A percentile compares a stretch with the other conserved stretches of the same genome.
Evolutionary conservation across 1,140 invertebrate species (phyloP).

Genomic region (Zaprionus ornatus): DNA sequence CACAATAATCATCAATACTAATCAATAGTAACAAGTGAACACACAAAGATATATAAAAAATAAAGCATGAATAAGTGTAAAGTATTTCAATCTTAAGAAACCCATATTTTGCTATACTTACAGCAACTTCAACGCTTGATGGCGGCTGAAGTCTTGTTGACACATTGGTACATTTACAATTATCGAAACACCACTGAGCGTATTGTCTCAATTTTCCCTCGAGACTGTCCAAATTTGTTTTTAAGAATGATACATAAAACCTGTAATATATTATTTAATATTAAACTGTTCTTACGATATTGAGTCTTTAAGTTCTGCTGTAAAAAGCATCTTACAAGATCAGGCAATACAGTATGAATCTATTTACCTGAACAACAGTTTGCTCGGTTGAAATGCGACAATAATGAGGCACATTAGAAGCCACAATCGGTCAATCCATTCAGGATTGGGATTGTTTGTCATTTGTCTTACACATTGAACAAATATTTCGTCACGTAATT

Average conservation of each 20-base stretch:
- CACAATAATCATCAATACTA: neutral
- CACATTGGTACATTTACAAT: slow-evolving; percentile 94
- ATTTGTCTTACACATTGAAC: slow-evolving; percentile 94
- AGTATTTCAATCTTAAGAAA: neutral
- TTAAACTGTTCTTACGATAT: neutral
- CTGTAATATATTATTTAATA: slow-evolving; percentile 29
- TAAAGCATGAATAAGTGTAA: neutral
- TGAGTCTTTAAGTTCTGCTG: no score
- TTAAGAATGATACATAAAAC: slow-evolving; percentile 91
- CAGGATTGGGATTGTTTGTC: slow-evolving; percentile 92
- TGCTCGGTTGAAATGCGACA: slow-evolving; percentile 96
- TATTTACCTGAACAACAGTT: slow-evolving; percentile 88
- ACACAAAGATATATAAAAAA: neutral
- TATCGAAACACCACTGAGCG: slow-evolving; percentile 97
- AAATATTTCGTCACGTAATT: slow-evolving; percentile 94
- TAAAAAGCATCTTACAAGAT: neutral
- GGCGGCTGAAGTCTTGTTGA: slow-evolving; percentile 93
- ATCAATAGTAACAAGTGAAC: neutral
- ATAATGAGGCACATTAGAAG: slow-evolving; percentile 94
- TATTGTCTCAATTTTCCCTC: slow-evolving; percentile 92
- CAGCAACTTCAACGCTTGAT: slow-evolving; percentile 96
- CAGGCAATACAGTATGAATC: neutral
- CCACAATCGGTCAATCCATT: slow-evolving; percentile 94
- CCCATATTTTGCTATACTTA: slow-evolving; percentile 84
- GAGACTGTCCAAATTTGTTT: slow-evolving; percentile 87